Evolutionary conservation across 2,888 invertebrate genomes (phyloP).

Genomic region (Ochropleura plecta): DNA sequence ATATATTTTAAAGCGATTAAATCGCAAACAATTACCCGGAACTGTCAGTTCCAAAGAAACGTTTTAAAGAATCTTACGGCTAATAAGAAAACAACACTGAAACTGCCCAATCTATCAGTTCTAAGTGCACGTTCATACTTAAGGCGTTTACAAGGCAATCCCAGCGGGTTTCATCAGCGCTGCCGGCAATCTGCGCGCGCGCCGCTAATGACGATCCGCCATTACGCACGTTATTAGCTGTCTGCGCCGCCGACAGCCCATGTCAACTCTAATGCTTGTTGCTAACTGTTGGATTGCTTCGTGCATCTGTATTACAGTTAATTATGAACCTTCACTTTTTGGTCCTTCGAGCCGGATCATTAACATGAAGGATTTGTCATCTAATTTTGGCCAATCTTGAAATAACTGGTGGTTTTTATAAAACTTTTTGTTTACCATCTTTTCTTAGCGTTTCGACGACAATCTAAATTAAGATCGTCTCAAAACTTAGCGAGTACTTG

Average conservation of each 20-base stretch:
- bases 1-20: not conserved
- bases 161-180: conserved; percentile 85
- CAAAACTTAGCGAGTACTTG: not conserved
- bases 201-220: conserved; percentile 81
- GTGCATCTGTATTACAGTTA: conserved; percentile 50
- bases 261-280: conserved; percentile 72
- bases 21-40: too few relatives aligned
- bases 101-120: conserved; percentile 72
- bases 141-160: conserved; percentile 88
- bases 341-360: conserved; percentile 37
- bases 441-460: not conserved
- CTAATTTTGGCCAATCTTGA: not conserved
- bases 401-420: not conserved
- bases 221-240: conserved; percentile 86
- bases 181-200: conserved; percentile 85
- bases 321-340: conserved; percentile 41
- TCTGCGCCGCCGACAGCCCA: conserved; percentile 70
- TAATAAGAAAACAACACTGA: conserved; percentile 4
- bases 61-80: not conserved
- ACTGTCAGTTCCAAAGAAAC: not conserved
- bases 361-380: conserved; percentile 22
- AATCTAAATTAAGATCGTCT: not conserved
- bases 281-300: conserved; percentile 59
- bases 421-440: not conserved
- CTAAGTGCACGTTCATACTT: conserved; percentile 64